phyloP scores from a whole-genome alignment of 1,140 invertebrate species.

The Thaumatotibia leucotreta region DNA sequence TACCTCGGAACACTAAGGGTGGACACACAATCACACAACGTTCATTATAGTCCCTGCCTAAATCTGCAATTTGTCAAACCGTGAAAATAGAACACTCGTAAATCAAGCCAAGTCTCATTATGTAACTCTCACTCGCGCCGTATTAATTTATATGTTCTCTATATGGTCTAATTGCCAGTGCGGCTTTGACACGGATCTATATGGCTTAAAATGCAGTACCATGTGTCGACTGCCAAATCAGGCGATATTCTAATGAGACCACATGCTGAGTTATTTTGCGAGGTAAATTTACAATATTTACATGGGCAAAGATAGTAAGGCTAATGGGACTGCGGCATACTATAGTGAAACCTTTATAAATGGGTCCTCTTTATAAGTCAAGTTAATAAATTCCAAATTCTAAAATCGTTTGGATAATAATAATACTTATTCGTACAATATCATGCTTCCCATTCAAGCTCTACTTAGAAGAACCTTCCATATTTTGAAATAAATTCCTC shows the following conservation, averaged over 20 bases:
- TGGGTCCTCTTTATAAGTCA: neutral
- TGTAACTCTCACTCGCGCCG: neutral
- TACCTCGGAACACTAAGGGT: too few relatives aligned
- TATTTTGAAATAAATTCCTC: too few relatives aligned
- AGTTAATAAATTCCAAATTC: too few relatives aligned
- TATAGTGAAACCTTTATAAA: neutral
- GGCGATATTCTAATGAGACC: conserved; percentile 7
- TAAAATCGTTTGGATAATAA: too few relatives aligned
- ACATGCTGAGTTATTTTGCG: neutral
- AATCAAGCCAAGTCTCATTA: conserved; percentile 3
- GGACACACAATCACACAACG: neutral
- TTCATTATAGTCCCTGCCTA: neutral
- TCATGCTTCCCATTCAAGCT: too few relatives aligned
- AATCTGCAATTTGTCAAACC: neutral
- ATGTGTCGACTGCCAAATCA: neutral
- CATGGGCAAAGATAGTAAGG: neutral
- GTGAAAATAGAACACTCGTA: neutral
- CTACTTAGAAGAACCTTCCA: too few relatives aligned
- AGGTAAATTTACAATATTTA: neutral
- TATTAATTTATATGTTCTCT: neutral
- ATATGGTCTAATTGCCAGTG: neutral
- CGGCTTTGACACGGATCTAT: conserved; percentile 9
- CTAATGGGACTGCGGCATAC: neutral
- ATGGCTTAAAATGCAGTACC: neutral
- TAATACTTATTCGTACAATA: too few relatives aligned